These are phyloP conservation scores for Melitaea athalia DNA, from an alignment of 2,888 invertebrate species.

Conservation along the genomic window DNA sequence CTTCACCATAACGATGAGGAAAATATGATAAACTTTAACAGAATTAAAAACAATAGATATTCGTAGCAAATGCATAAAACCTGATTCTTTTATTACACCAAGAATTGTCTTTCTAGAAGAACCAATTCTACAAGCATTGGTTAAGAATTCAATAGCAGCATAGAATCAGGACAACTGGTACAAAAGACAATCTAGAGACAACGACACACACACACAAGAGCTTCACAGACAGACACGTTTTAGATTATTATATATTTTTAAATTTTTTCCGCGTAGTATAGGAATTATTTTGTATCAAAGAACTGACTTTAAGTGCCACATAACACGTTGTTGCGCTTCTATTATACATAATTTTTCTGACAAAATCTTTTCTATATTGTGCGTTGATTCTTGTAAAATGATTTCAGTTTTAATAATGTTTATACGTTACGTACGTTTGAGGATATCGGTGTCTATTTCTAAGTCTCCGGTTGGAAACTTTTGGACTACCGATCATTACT, in stretches of 20 bases:
- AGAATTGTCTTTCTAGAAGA: not conserved
- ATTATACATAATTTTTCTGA: conserved; percentile 48
- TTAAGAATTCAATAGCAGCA: not conserved
- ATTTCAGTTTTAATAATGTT: conserved; percentile 41
- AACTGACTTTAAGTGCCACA: conserved; percentile 74
- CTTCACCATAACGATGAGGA: not conserved
- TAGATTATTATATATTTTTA: conserved; percentile 39
- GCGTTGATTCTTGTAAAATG: conserved; percentile 39
- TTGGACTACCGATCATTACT: conserved; percentile 24
- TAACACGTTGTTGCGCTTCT: conserved; percentile 56
- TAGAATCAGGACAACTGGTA: conserved; percentile 32
- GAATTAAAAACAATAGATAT: conserved; percentile 5
- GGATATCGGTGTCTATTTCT: conserved; percentile 33
- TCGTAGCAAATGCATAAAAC: conserved; percentile 22
- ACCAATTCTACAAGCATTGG: not conserved
- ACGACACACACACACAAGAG: conserved; percentile 78
- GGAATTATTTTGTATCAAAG: conserved; percentile 54
- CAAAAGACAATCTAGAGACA: conserved; percentile 71
- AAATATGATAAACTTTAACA: not conserved
- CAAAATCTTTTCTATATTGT: conserved; percentile 52
- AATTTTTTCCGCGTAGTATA: conserved; percentile 51
- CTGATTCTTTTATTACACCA: conserved; percentile 21
- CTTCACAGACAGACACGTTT: conserved; percentile 59
- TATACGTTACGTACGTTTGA: conserved; percentile 46
- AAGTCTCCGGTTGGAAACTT: conserved; percentile 6